These are phyloP conservation scores for Coccyzus lansbergi DNA, from an alignment of 2,797 vertebrate genomes.

Conservation along the genomic window DNA sequence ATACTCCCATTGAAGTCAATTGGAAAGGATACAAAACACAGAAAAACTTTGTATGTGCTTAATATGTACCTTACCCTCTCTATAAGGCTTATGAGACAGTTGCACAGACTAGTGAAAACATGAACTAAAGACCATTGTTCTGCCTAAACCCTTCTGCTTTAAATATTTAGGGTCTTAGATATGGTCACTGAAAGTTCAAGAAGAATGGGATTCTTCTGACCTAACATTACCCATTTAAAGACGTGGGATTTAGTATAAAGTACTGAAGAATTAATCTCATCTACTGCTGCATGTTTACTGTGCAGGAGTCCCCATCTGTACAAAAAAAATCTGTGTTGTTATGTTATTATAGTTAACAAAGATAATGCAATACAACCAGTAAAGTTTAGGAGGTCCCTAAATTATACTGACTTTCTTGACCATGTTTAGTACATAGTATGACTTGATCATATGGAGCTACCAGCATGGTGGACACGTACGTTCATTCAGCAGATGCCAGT, in stretches of 20 bases:
- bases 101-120: neutral
- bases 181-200: neutral
- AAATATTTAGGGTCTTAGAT: neutral
- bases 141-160: neutral
- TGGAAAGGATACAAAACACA: neutral
- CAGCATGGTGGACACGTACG: fast-evolving
- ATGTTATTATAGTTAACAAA: neutral
- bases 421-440: neutral
- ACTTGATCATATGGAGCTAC: neutral
- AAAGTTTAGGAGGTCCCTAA: neutral
- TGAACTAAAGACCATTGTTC: neutral
- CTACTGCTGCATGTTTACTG: neutral
- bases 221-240: neutral
- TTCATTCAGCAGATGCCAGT: neutral
- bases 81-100: neutral
- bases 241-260: neutral
- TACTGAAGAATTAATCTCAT: neutral
- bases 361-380: neutral
- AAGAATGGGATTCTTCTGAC: neutral
- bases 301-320: fast-evolving
- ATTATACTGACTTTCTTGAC: neutral
- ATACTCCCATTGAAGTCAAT: neutral
- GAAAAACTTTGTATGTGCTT: neutral
- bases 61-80: neutral
- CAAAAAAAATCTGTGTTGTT: neutral